Evolutionary conservation across 2,888 invertebrate species (phyloP).

Genomic region (Abrostola triplasia): DNA sequence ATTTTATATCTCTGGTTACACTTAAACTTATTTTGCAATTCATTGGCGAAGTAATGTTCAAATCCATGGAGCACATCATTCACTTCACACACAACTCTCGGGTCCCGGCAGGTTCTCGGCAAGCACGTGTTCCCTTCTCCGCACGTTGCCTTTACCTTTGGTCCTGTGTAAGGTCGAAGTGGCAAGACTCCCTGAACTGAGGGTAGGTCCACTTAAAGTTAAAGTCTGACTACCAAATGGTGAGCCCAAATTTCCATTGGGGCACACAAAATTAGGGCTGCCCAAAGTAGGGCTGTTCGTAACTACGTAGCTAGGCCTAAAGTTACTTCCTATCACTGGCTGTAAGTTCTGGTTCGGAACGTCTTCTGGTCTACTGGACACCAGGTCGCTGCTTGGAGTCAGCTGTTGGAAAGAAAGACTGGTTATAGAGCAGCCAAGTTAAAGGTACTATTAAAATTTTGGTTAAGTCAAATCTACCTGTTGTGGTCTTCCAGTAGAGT

Average conservation of each 20-base stretch:
- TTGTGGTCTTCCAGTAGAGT: conserved; percentile 78
- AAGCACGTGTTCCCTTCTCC: conserved; percentile 93
- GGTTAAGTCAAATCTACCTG: conserved; percentile 62
- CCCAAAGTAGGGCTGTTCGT: conserved; percentile 84
- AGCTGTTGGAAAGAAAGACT: conserved; percentile 65
- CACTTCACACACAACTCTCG: conserved; percentile 93
- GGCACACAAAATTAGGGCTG: conserved; percentile 85
- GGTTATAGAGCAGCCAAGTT: background rate
- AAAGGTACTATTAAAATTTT: background rate
- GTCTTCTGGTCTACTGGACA: conserved; percentile 78
- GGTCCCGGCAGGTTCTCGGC: conserved; percentile 96
- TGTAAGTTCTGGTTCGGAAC: conserved; percentile 80
- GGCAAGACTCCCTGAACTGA: conserved; percentile 82
- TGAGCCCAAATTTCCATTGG: conserved; percentile 80
- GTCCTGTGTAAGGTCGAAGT: conserved; percentile 84
- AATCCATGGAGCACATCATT: conserved; percentile 50
- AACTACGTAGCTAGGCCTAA: conserved; percentile 80
- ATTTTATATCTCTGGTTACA: conserved; percentile 11
- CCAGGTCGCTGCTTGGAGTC: conserved; percentile 74
- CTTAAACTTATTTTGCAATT: conserved; percentile 58
- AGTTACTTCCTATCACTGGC: conserved; percentile 70
- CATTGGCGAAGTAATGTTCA: conserved; percentile 54
- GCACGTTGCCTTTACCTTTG: conserved; percentile 84
- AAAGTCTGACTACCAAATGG: conserved; percentile 81
- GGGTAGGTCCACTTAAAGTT: conserved; percentile 79